Evolutionary conservation across 2,888 invertebrate species (phyloP), one percentile per base, ranked within the genome.

Genomic region (Matsumyia berberina): DNA sequence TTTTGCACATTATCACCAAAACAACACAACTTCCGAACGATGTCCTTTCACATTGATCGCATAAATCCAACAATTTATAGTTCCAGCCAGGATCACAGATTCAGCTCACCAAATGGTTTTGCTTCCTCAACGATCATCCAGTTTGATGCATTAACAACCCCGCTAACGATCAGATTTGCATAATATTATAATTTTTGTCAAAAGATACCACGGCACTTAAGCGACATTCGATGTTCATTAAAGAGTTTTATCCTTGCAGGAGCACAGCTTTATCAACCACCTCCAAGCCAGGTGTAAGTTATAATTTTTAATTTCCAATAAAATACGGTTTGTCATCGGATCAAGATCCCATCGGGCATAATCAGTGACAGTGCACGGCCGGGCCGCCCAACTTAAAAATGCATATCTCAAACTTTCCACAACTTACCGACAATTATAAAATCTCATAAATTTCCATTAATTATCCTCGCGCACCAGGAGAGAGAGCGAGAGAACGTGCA

Each of bases 381-480:
- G 80, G 74, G 53, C 57, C 66, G 80, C 74, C 74, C 70, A 80
- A 64, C 64, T 74, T 70, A 66, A 80, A 70, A 69, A 64, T 55
- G 66, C 69, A 79, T 85, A 66, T 70, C 73, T 85, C 85, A 85
- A 85, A 76, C 66, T 85, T 80, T 85, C 74, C 80, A 85, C 85
- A 76, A 70, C 80, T 80, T 72, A 72, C 53, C 57, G 55, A 76
- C 76, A 86, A 72, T 86, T 86, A 81, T 81, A 77, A 81, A 81
- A 81, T 77, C 81, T 67, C 86, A 86, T 86, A 86, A 86, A 86
- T 86, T 86, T 86, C 46, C 81, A 86, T 85, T 85, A 85, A 80
- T 85, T 85, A 76, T 85, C 85, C 80, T 80, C 80, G 67, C 42
- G 37, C 35, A 9, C 44, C 29, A 42, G 11, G 9, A 9, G 17